Conservation (phyloP, 1,140 invertebrate species). For the Cotesia chilonis region DNA sequence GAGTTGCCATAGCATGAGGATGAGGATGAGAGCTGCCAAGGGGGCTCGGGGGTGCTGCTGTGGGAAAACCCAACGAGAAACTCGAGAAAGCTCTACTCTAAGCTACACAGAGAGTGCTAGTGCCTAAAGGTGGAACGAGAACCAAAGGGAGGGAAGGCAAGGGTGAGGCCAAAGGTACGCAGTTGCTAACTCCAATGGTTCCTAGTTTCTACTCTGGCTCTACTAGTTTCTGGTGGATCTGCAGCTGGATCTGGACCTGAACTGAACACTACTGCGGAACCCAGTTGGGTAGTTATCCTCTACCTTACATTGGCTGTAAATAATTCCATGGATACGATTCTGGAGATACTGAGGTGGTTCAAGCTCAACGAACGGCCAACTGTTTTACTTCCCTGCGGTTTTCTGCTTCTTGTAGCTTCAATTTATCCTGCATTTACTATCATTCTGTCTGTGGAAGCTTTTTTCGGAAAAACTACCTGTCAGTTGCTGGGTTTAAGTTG, state of each 20-base stretch:
- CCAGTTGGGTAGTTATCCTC: constrained; percentile 20
- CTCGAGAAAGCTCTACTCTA: constrained; percentile 11
- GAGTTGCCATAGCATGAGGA: no score
- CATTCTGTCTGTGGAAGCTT: no score
- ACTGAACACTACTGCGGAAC: constrained; percentile 3
- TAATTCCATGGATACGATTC: constrained; percentile 47
- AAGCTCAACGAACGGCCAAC: no score
- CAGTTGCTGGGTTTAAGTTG: no score
- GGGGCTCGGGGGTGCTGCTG: constrained; percentile 38
- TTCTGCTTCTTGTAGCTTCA: no score
- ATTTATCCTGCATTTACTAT: no score
- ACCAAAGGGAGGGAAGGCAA: neutral
- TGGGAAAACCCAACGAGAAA: constrained; percentile 32
- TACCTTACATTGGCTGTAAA: constrained; percentile 51
- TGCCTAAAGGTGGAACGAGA: neutral
- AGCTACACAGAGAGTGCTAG: neutral
- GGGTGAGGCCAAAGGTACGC: constrained; percentile 5
- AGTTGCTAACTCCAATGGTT: neutral
- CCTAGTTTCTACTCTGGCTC: neutral
- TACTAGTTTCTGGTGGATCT: constrained; percentile 4
- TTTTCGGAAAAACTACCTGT: no score
- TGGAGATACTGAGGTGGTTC: constrained; percentile 16
- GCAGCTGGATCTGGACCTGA: constrained; percentile 36
- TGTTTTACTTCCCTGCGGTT: no score
- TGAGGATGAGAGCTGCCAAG: constrained; percentile 38